Conservation (phyloP, 2,797 vertebrate genomes). For the Diglossa cyanea region DNA sequence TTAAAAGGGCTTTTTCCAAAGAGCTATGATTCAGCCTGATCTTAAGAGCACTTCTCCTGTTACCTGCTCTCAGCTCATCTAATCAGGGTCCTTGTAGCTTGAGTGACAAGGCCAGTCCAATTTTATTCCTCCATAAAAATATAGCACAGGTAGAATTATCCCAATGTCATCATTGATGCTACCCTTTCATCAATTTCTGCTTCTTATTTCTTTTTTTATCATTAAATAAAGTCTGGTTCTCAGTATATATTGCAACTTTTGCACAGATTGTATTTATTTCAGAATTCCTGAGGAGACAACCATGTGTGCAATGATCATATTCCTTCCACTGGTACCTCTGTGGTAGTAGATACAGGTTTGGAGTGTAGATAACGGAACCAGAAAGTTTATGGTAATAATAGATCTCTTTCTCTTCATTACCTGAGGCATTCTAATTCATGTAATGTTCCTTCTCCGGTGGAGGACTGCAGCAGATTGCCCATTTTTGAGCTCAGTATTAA, state of each 20-base stretch:
- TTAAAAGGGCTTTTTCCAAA: neutral
- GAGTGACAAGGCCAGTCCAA: slow-evolving; percentile 27
- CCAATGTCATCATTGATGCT: neutral
- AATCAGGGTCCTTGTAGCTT: neutral
- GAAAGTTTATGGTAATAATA: neutral
- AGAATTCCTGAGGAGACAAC: neutral
- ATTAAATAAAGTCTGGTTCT: neutral
- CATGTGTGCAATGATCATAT: neutral
- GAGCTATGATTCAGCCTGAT: slow-evolving; percentile 19
- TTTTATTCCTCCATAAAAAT: slow-evolving; percentile 18
- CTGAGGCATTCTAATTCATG: neutral
- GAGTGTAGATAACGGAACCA: neutral
- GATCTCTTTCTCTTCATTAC: neutral
- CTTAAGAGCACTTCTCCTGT: slow-evolving; percentile 17
- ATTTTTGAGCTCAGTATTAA: slow-evolving; percentile 37
- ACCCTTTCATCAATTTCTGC: neutral
- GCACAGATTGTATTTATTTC: neutral
- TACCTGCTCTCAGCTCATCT: slow-evolving; percentile 18
- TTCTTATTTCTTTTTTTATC: neutral
- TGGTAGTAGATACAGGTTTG: neutral
- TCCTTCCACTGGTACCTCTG: neutral
- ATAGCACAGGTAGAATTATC: neutral
- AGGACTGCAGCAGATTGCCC: neutral
- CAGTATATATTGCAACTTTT: neutral
- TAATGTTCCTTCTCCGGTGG: neutral